Percentiles rank a stretch among this genome's conserved stretches.
Evolutionary conservation across 1,140 invertebrate species (phyloP).

Genomic region (Nephotettix cincticeps): DNA sequence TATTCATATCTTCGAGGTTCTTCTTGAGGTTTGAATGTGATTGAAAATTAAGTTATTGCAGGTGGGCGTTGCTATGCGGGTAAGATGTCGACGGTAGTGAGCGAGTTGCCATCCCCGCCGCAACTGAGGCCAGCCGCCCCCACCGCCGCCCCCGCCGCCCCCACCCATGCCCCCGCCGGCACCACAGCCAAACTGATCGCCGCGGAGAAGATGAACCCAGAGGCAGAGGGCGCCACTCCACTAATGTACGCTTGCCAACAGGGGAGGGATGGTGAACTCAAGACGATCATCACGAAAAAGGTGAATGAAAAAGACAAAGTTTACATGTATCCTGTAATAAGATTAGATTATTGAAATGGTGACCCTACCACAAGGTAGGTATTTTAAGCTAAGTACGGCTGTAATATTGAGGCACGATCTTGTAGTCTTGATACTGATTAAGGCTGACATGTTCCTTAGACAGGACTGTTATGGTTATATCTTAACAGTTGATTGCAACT

Average conservation of each 20-base stretch:
- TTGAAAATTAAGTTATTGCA: neutral
- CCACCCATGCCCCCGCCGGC: neutral
- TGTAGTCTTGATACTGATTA: too few species aligned
- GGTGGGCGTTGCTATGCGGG: neutral
- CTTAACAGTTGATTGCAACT: too few species aligned
- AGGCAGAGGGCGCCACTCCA: conserved; percentile 58
- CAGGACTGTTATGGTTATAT: too few species aligned
- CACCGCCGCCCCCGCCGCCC: neutral
- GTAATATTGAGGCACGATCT: too few species aligned
- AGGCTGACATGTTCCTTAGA: too few species aligned
- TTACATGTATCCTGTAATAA: too few species aligned
- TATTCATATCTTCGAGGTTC: too few species aligned
- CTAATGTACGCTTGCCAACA: conserved; percentile 91
- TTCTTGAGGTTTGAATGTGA: too few species aligned
- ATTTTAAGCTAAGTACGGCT: too few species aligned
- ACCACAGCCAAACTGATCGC: neutral
- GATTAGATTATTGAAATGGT: too few species aligned
- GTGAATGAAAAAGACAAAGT: conserved; percentile 24
- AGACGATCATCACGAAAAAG: conserved; percentile 33
- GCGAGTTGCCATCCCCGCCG: conserved; percentile 10
- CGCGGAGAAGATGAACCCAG: conserved; percentile 7
- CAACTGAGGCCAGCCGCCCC: neutral
- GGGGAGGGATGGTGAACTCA: conserved; percentile 53
- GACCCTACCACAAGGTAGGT: too few species aligned
- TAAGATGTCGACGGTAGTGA: conserved; percentile 23